These are phyloP conservation scores for Stomatorhinus walkeri DNA, from an alignment of 2,797 vertebrate genomes.

Conservation along the genomic window DNA sequence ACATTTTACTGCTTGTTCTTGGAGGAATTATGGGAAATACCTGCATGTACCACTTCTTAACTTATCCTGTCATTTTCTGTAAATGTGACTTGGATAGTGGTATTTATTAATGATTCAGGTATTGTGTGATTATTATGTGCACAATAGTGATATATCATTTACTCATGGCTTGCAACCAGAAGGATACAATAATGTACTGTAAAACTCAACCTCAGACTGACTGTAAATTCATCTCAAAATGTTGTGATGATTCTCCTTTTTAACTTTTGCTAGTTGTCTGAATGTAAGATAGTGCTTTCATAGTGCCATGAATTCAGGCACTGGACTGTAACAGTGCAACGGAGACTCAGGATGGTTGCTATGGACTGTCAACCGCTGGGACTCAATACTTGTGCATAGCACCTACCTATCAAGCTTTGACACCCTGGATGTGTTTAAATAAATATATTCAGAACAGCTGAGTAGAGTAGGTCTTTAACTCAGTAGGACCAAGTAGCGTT, in stretches of 20 bases:
- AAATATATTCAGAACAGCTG: neutral
- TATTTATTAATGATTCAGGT: neutral
- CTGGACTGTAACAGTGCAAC: neutral
- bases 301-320: neutral
- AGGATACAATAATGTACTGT: neutral
- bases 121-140: neutral
- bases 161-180: neutral
- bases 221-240: neutral
- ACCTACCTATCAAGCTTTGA: neutral
- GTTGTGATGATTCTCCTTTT: neutral
- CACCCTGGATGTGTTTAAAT: neutral
- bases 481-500: neutral
- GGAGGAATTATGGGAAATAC: neutral
- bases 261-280: neutral
- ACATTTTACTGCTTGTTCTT: neutral
- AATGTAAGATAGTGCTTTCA: neutral
- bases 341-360: neutral
- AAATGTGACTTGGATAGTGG: neutral
- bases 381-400: neutral
- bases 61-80: neutral
- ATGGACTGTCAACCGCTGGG: neutral
- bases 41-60: neutral
- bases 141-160: neutral
- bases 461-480: neutral
- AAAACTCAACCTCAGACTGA: neutral